phyloP scores from a whole-genome alignment of 2,113 vertebrate species.

The Terrapene triunguis region DNA sequence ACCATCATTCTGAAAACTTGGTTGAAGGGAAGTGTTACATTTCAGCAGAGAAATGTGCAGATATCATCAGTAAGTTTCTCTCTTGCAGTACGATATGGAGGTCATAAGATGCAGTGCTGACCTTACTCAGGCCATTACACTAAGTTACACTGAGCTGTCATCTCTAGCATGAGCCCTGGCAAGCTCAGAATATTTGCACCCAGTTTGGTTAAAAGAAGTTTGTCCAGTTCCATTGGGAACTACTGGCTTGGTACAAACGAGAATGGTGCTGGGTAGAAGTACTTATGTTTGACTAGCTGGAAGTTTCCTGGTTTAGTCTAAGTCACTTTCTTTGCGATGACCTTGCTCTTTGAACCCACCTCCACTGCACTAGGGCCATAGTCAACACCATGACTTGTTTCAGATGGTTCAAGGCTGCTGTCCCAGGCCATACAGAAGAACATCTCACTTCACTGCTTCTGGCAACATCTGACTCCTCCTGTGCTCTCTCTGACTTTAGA shows the following conservation, averaged over 20 bases:
- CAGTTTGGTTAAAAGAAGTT: neutral
- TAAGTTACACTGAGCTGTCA: neutral
- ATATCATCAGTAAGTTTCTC: neutral
- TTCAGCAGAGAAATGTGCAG: neutral
- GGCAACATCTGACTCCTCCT: neutral
- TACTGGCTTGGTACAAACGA: neutral
- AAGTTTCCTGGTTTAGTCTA: neutral
- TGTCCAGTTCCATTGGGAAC: neutral
- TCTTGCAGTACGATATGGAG: rapidly evolving
- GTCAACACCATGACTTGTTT: neutral
- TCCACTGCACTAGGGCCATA: neutral
- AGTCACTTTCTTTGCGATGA: rapidly evolving
- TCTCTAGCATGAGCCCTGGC: no score
- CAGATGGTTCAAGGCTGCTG: neutral
- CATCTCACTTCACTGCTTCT: neutral
- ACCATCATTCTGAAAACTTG: rapidly evolving
- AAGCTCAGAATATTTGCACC: neutral
- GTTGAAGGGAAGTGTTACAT: rapidly evolving
- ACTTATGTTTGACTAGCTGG: neutral
- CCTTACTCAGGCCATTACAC: no score
- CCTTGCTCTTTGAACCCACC: neutral
- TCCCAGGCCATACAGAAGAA: rapidly evolving
- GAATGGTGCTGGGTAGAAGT: neutral
- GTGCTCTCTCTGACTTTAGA: neutral
- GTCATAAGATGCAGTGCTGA: neutral